Evolutionary conservation across 2,888 invertebrate species (phyloP), one percentile per base, ranked within the genome.

Genomic region (Harmothoe impar): DNA sequence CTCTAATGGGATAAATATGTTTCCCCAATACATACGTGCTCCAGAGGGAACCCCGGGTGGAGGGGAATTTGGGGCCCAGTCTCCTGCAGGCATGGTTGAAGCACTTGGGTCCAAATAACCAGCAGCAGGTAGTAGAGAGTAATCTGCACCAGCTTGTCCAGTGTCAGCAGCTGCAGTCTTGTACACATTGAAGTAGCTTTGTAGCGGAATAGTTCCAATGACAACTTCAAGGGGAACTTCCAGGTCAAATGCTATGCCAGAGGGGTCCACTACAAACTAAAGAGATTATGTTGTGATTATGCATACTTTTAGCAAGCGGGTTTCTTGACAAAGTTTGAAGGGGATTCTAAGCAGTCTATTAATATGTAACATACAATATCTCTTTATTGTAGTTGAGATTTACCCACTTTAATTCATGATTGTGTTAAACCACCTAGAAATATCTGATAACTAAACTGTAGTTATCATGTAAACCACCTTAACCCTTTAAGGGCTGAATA

Each of bases 131-230:
- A 3, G 84, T 43, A 1, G 0, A 35, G 7, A 29, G 35, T 12
- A 1, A n/a, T 52, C 17, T 12, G 3, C n/a, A 35, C 7, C 62
- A 29, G 35, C 20, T 29, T 86, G 25, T n/a, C 54, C 86, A 25
- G 86, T 52, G 0, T 25, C 0, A 12, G 84, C 35, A 20, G 86
- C 86, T 15, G 86, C 86, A 0, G 86, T 52, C 0, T 5, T 54
- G 86, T 86, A 86, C 25, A 52, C 86, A 20, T 86, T 15, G 29
- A 86, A 86, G 81, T 20, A 51, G 23, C 7, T 84, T 23, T 91
- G 92, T 10, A 94, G 92, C 15, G 95, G 95, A 29, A 94, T 92
- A 15, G 95, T 94, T 10, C 94, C 95, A 54, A 94, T 93, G 23
- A 94, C 89, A 29, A 95, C 91, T 43, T 93, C 93, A 51, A 94